These are phyloP conservation scores for Esox niger DNA, from an alignment of 2,113 vertebrate genomes.

Conservation along the genomic window DNA sequence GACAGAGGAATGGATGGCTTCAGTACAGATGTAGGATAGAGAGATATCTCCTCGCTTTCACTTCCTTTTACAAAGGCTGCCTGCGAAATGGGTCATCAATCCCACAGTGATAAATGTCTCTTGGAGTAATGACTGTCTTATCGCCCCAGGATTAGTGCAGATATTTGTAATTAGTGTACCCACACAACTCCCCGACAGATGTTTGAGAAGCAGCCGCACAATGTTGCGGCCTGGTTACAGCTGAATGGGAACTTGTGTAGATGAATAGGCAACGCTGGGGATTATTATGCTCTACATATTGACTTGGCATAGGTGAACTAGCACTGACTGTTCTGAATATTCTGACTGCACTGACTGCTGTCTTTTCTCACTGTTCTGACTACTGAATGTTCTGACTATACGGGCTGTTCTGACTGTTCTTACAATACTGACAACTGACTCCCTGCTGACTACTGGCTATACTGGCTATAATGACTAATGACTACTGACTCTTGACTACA, in stretches of 20 bases:
- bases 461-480: no score
- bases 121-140: constrained; percentile 77
- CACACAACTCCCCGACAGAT: constrained; percentile 72
- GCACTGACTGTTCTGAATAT: constrained; percentile 1
- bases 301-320: constrained; percentile 27
- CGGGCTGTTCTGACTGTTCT: no score
- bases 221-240: constrained; percentile 60
- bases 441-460: no score
- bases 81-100: constrained; percentile 78
- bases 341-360: no score
- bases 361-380: no score
- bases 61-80: constrained; percentile 68
- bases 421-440: no score
- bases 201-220: constrained; percentile 63
- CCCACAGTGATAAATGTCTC: constrained; percentile 76
- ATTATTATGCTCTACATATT: constrained; percentile 41
- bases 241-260: constrained; percentile 65
- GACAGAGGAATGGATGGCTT: constrained; percentile 69
- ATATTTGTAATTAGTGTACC: constrained; percentile 77
- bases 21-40: constrained; percentile 67
- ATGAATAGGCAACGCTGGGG: constrained; percentile 58
- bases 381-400: no score
- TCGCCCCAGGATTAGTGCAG: constrained; percentile 71
- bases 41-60: constrained; percentile 67
- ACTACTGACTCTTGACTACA: no score